These are phyloP conservation scores for Drosophila leonis DNA, from an alignment of 2,888 invertebrate species.

Conservation along the genomic window DNA sequence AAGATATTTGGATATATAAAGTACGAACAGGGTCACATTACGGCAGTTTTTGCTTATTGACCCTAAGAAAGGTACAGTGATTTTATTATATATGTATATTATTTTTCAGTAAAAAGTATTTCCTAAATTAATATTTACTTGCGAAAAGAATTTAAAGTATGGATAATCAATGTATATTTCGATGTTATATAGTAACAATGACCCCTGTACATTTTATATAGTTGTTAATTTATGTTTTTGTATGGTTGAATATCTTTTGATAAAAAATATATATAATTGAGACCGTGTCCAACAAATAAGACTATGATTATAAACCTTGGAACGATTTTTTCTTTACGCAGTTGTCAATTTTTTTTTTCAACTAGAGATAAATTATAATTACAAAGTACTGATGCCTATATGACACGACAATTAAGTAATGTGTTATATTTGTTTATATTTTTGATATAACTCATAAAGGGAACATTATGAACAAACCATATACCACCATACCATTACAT, in stretches of 20 bases:
- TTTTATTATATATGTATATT: background rate
- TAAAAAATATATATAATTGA: background rate
- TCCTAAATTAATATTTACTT: background rate
- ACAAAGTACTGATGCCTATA: slow-evolving; percentile 9
- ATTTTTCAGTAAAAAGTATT: background rate
- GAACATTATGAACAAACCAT: background rate
- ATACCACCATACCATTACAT: background rate
- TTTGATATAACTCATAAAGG: background rate
- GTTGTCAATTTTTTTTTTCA: background rate
- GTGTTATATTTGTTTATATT: background rate
- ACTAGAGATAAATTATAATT: slow-evolving; percentile 9
- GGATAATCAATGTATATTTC: slow-evolving; percentile 7
- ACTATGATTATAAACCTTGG: slow-evolving; percentile 22
- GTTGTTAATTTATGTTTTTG: background rate
- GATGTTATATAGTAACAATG: slow-evolving; percentile 3
- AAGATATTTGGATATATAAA: slow-evolving; percentile 30
- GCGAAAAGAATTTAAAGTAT: background rate
- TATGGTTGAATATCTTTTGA: background rate
- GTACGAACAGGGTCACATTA: slow-evolving; percentile 3
- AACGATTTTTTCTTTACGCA: slow-evolving; percentile 12
- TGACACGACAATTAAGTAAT: background rate
- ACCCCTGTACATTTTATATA: slow-evolving; percentile 8
- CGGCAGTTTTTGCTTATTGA: background rate
- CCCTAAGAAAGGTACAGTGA: background rate
- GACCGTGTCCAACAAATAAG: slow-evolving; percentile 5